Conservation (phyloP, 2,797 vertebrate species). For the Aulostomus chinensis region DNA sequence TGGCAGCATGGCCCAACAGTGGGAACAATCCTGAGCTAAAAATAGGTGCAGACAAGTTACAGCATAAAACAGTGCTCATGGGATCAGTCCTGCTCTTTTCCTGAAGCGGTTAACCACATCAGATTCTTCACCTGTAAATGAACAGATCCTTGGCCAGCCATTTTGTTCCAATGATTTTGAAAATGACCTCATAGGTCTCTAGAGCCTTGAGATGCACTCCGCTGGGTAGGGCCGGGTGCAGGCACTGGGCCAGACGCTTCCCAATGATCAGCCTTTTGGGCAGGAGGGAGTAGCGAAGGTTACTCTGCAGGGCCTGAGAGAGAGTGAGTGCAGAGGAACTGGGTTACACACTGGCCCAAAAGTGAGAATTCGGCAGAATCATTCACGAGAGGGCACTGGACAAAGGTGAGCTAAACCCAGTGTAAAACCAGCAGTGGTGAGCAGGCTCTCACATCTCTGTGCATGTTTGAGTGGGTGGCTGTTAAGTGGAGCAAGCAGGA, state of each 20-base stretch:
- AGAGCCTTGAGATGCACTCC: slow-evolving; percentile 97
- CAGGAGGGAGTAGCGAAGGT: slow-evolving; percentile 92
- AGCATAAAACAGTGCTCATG: not conserved
- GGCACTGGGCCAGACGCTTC: slow-evolving; percentile 94
- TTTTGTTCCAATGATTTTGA: slow-evolving; percentile 97
- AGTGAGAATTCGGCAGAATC: too few relatives aligned
- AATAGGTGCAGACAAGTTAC: slow-evolving; percentile 11
- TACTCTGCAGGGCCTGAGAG: slow-evolving; percentile 94
- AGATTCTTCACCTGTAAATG: slow-evolving; percentile 88
- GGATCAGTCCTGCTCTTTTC: not conserved
- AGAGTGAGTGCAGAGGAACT: not conserved
- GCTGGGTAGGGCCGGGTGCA: slow-evolving; percentile 95
- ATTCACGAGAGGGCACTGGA: too few relatives aligned
- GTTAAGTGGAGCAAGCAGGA: too few relatives aligned
- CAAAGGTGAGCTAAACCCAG: too few relatives aligned
- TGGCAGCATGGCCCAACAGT: slow-evolving; percentile 90
- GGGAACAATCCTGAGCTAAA: slow-evolving; percentile 94
- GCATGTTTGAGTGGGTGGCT: too few relatives aligned
- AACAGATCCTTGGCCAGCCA: slow-evolving; percentile 97
- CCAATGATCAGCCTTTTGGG: slow-evolving; percentile 92
- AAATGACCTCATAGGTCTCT: slow-evolving; percentile 98
- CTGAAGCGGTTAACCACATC: not conserved
- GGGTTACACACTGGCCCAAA: not conserved
- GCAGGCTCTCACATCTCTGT: too few relatives aligned
- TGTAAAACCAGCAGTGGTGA: too few relatives aligned